Percentiles rank a stretch among this genome's conserved stretches.
These are phyloP conservation scores for Cyclargus thomasi DNA, from an alignment of 1,140 invertebrate genomes.

Conservation along the genomic window DNA sequence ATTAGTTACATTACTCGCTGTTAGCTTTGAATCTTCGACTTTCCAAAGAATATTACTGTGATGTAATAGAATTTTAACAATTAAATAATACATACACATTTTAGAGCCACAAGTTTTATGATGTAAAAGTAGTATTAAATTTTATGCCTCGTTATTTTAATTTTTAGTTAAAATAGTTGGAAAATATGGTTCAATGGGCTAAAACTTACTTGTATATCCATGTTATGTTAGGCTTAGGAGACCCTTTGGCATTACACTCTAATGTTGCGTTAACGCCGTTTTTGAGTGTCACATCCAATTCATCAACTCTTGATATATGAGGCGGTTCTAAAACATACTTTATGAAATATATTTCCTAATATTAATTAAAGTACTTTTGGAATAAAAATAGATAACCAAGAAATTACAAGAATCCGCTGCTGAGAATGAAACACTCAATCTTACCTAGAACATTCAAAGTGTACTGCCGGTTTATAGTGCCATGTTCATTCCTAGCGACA, in stretches of 20 bases:
- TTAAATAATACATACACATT: too few relatives aligned
- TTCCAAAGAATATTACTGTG: slow-evolving; percentile 48
- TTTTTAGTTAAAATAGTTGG: neutral
- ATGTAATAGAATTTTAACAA: neutral
- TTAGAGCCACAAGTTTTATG: neutral
- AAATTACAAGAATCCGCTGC: too few relatives aligned
- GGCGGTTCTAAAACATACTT: slow-evolving; percentile 43
- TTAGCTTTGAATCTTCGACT: slow-evolving; percentile 29
- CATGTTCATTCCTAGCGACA: slow-evolving; percentile 53
- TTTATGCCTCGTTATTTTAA: neutral
- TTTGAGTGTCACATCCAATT: slow-evolving; percentile 50
- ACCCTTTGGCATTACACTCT: slow-evolving; percentile 52
- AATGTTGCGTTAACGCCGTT: slow-evolving; percentile 47
- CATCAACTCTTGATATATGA: slow-evolving; percentile 53
- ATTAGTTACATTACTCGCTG: slow-evolving; percentile 28
- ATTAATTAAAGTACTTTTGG: too few relatives aligned
- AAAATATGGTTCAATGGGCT: neutral
- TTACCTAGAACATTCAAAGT: slow-evolving; percentile 53
- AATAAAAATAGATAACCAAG: too few relatives aligned
- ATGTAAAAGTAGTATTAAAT: too few relatives aligned
- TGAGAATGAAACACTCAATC: too few relatives aligned
- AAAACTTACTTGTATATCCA: slow-evolving; percentile 58
- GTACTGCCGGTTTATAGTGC: slow-evolving; percentile 43
- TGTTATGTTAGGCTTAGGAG: slow-evolving; percentile 45
- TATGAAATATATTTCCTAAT: too few relatives aligned